Evolutionary conservation across 64 coral and sea anemone species (phyloP).

Genomic region (Acropora tenuis): DNA sequence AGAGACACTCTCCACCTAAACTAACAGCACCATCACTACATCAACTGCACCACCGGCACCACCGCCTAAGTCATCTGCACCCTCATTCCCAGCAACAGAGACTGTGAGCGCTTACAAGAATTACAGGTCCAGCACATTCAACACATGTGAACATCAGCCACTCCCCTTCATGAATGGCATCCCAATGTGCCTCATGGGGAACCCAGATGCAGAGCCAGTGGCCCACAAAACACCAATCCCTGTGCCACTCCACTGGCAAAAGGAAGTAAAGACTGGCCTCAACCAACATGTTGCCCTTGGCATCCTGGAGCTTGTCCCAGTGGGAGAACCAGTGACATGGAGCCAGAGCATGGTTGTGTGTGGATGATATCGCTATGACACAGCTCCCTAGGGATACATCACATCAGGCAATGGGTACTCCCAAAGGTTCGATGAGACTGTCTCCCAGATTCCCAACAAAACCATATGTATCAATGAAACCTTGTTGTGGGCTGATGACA

Average conservation of each 20-base stretch:
- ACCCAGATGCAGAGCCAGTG: conserved; percentile 34
- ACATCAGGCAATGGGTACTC: conserved; percentile 42
- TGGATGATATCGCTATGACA: too few relatives aligned
- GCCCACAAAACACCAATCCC: conserved; percentile 59
- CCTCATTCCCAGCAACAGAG: conserved; percentile 24
- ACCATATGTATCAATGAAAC: conserved; percentile 41
- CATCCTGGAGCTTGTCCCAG: conserved; percentile 30
- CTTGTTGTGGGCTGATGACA: conserved; percentile 11
- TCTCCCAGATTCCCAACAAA: conserved; percentile 57
- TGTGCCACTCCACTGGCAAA: conserved; percentile 71
- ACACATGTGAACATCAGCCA: conserved; percentile 36
- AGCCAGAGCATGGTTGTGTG: conserved; percentile 54
- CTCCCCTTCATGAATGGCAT: conserved; percentile 4
- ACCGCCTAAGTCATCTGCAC: conserved; percentile 12
- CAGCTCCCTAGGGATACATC: conserved; percentile 45
- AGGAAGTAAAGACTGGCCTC: conserved; percentile 21
- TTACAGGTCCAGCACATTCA: conserved; percentile 59
- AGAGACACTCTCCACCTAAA: not conserved
- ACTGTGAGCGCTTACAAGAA: conserved; percentile 5
- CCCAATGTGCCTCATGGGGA: conserved; percentile 30
- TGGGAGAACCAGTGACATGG: conserved; percentile 48
- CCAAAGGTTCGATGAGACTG: conserved; percentile 42
- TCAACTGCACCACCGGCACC: not conserved
- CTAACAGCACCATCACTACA: not conserved
- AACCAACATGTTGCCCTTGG: conserved; percentile 61